These are phyloP conservation scores for Onychomys torridus DNA, from an alignment of 2,797 vertebrate species.

Conservation along the genomic window DNA sequence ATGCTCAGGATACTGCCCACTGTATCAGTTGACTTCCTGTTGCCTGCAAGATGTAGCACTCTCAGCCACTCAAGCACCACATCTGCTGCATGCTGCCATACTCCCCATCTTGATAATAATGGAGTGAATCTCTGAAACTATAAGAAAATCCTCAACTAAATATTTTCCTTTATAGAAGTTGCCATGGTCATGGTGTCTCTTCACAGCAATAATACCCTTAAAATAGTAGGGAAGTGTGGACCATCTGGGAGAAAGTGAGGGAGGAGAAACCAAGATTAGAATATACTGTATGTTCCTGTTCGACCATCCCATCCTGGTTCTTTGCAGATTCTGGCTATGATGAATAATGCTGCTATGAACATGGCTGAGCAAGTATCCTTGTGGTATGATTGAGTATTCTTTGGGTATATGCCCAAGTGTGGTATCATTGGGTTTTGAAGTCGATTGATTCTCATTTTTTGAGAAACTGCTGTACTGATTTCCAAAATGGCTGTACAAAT, in stretches of 20 bases:
- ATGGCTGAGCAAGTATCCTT: no score
- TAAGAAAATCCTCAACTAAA: not conserved
- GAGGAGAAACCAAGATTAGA: not conserved
- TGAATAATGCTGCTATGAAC: no score
- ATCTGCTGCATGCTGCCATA: not conserved
- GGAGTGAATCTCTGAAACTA: not conserved
- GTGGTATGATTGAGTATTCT: no score
- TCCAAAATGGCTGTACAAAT: no score
- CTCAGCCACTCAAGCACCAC: not conserved
- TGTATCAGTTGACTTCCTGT: not conserved
- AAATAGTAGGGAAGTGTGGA: not conserved
- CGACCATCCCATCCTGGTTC: no score
- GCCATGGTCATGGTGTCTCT: not conserved
- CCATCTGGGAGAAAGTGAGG: not conserved
- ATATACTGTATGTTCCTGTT: not conserved
- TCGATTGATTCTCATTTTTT: no score
- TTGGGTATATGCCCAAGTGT: no score
- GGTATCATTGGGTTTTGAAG: no score
- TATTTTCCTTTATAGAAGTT: not conserved
- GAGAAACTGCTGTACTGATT: no score
- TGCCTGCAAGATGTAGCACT: not conserved
- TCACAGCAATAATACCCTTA: not conserved
- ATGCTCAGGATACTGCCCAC: not conserved
- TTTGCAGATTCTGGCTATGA: no score
- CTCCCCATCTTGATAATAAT: not conserved